A percentile compares a stretch with the other conserved stretches of the same genome.
Conservation (phyloP, 2,888 invertebrate species). For the Athripsodes cinereus region DNA sequence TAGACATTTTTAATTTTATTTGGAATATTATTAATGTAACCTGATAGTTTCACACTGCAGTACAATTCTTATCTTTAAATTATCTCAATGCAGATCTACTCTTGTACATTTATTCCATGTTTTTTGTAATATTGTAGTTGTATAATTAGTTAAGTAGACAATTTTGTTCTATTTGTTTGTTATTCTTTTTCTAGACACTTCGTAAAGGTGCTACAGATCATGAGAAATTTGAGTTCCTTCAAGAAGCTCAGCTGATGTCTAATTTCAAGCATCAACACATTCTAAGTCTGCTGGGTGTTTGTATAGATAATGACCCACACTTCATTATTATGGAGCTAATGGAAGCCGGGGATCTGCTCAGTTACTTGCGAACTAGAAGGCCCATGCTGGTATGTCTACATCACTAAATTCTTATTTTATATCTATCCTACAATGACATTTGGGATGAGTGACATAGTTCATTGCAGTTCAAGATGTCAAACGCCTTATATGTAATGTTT, state of each 20-base stretch:
- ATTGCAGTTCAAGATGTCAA: neutral
- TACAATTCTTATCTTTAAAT: too few species aligned
- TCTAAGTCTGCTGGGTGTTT: slow-evolving; percentile 86
- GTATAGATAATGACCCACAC: slow-evolving; percentile 88
- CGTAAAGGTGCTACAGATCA: slow-evolving; percentile 86
- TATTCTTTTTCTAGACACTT: slow-evolving; percentile 58
- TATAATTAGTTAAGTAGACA: too few species aligned
- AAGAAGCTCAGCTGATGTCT: slow-evolving; percentile 96
- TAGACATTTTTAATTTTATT: too few species aligned
- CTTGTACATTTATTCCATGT: too few species aligned
- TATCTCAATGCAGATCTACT: too few species aligned
- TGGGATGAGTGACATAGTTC: neutral
- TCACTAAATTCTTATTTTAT: neutral
- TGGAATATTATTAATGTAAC: too few species aligned
- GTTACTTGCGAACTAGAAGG: slow-evolving; percentile 79
- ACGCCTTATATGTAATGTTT: neutral
- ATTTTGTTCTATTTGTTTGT: neutral
- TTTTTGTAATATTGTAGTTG: too few species aligned
- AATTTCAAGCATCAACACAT: slow-evolving; percentile 97
- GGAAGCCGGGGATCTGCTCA: slow-evolving; percentile 93
- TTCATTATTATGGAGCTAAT: slow-evolving; percentile 95
- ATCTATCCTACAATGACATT: neutral
- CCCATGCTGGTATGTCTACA: slow-evolving; percentile 54
- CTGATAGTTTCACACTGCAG: too few species aligned
- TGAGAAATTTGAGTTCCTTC: slow-evolving; percentile 88